These are phyloP conservation scores for Chironomus striatipennis DNA, from an alignment of 1,140 invertebrate species.

Conservation along the genomic window DNA sequence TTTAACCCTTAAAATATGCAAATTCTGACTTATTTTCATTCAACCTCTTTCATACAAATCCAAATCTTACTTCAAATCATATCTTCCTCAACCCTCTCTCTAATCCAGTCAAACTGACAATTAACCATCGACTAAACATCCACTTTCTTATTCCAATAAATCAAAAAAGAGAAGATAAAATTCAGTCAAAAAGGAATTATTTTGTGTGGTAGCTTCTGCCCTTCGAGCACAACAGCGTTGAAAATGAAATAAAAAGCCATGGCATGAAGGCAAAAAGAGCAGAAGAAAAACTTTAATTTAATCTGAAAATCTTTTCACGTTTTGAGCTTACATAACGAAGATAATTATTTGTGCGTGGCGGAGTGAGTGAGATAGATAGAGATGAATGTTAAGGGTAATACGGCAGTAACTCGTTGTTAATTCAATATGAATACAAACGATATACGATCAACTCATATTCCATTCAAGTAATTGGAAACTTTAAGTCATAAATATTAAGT, in stretches of 20 bases:
- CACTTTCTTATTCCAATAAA: background rate
- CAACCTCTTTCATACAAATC: too few relatives aligned
- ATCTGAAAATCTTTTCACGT: conserved; percentile 21
- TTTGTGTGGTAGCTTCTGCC: background rate
- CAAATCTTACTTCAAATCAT: too few relatives aligned
- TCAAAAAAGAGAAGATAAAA: background rate
- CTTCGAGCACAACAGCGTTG: background rate
- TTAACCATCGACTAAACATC: background rate
- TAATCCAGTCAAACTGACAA: background rate
- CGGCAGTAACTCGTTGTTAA: background rate
- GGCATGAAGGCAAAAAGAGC: background rate
- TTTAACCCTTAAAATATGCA: too few relatives aligned
- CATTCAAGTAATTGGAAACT: background rate
- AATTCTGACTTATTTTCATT: too few relatives aligned
- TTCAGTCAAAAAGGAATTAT: background rate
- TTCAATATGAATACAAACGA: conserved; percentile 4
- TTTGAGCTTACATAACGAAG: conserved; percentile 16
- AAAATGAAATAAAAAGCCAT: background rate
- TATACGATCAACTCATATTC: background rate
- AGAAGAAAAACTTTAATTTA: conserved; percentile 1
- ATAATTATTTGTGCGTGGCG: conserved; percentile 22
- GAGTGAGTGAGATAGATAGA: background rate
- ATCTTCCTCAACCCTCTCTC: background rate
- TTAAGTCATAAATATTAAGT: background rate
- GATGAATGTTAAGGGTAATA: background rate